Base-by-base conservation (phyloP, 2,888 invertebrate genomes). In the Baronia brevicornis region DNA sequence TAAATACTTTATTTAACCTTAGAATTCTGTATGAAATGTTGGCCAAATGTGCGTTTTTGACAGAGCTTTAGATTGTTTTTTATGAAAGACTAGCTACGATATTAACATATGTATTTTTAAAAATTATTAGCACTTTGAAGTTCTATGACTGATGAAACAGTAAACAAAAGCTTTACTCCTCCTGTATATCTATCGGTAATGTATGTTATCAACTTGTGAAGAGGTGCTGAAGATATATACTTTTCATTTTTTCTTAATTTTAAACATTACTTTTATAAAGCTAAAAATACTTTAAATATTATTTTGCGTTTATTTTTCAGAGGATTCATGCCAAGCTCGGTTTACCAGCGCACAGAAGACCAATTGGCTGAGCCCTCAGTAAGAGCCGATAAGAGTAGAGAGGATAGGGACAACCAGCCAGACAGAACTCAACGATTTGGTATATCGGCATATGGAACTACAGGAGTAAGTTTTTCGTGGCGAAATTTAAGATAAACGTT, bases 371-470 rank as follows among this genome's bases (percentile, higher is more conserved):
- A 84, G 31, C 80, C 85, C 0, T 71, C 80, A 0, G 70, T 75
- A 1, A 67, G 79, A 40, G 54, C 69, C 1, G 84, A 80, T 6
- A 77, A 73, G 46, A 57, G 41, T 15, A 50, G 62, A 22, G 74
- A 71, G 11, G 73, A 71, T 5, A 45, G 66, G 13, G 47, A 80
- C 34, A 65, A 39, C 30, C 66, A 74, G 42, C 50, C 66, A 1
- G 84, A 85, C 33, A 69, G 87, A 33, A 78, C 84, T 0, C 86
- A 86, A 57, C 58, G 87, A 30, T 88, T 88, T 44, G 88, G 88
- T 1, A 72, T 86, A 15, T 75, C 85, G 0, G 60, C 80, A 1
- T 88, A 82, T 43, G 88, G 87, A 5, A 78, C 69, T 29, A 80
- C 84, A 5, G 86, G 85, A 24, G 60, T 66, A 17, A 64, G 70